phyloP scores from a whole-genome alignment of 2,888 invertebrate species.

The Caenorhabditis wallacei region DNA sequence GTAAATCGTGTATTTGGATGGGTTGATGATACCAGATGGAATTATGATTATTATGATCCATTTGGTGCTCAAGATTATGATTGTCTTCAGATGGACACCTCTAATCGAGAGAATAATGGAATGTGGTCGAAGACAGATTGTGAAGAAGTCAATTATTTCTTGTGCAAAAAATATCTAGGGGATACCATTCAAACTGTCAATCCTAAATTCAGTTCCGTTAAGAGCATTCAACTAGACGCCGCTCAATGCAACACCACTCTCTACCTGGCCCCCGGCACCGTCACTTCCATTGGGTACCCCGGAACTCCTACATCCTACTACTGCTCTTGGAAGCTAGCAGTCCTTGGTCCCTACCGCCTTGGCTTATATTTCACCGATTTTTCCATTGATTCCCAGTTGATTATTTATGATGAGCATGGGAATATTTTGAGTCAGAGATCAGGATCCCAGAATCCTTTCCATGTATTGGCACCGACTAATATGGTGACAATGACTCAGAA shows the following conservation, averaged over 20 bases:
- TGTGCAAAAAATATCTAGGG: slow-evolving; percentile 12
- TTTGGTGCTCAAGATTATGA: background rate
- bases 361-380: slow-evolving; percentile 8
- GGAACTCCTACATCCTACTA: background rate
- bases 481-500: background rate
- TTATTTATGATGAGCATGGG: background rate
- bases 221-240: background rate
- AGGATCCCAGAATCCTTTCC: too few relatives aligned
- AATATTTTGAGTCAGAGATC: background rate
- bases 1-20: background rate
- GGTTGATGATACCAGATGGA: slow-evolving; percentile 3
- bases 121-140: slow-evolving; percentile 17
- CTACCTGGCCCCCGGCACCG: slow-evolving; percentile 8
- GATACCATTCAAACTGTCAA: background rate
- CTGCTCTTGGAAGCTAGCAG: slow-evolving; percentile 8
- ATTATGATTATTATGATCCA: slow-evolving; percentile 24
- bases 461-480: background rate
- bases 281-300: slow-evolving; percentile 2
- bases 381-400: background rate
- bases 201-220: background rate
- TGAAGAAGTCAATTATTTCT: background rate
- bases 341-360: slow-evolving; percentile 4
- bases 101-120: background rate
- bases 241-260: slow-evolving; percentile 12
- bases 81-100: slow-evolving; percentile 21